Evolutionary conservation across 2,888 invertebrate species (phyloP).

Genomic region (Macaria notata): DNA sequence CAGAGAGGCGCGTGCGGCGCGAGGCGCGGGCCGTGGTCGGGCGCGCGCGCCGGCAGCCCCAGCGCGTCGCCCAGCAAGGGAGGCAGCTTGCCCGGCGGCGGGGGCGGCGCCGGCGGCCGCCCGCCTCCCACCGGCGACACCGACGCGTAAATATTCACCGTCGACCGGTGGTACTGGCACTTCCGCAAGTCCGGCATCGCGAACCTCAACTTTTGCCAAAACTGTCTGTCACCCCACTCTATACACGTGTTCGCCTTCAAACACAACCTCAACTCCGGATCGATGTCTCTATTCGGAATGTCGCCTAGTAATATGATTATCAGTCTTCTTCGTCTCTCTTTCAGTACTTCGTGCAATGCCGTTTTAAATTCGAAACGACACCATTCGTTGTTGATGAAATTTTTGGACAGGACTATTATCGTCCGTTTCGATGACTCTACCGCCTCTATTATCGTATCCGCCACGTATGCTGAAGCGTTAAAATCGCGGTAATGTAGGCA

Average conservation of each 20-base stretch:
- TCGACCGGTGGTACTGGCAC: conserved; percentile 85
- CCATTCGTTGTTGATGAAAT: conserved; percentile 98
- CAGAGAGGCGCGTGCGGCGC: conserved; percentile 87
- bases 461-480: conserved; percentile 93
- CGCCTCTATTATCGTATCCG: conserved; percentile 95
- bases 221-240: conserved; percentile 96
- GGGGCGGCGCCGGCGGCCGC: conserved; percentile 83
- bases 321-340: conserved; percentile 92
- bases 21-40: conserved; percentile 74
- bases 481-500: conserved; percentile 96
- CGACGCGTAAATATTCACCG: conserved; percentile 88
- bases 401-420: conserved; percentile 94
- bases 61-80: conserved; percentile 79
- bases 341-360: conserved; percentile 94
- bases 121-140: conserved; percentile 80
- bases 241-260: conserved; percentile 95
- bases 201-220: conserved; percentile 97
- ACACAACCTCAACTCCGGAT: conserved; percentile 94
- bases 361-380: conserved; percentile 96
- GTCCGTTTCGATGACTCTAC: conserved; percentile 95
- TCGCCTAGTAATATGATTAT: conserved; percentile 96
- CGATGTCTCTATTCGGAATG: conserved; percentile 93
- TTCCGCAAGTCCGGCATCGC: conserved; percentile 92
- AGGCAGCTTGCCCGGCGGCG: conserved; percentile 84
- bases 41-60: conserved; percentile 68